phyloP scores from a whole-genome alignment of 2,797 vertebrate genomes.

The Alectoris magna region DNA sequence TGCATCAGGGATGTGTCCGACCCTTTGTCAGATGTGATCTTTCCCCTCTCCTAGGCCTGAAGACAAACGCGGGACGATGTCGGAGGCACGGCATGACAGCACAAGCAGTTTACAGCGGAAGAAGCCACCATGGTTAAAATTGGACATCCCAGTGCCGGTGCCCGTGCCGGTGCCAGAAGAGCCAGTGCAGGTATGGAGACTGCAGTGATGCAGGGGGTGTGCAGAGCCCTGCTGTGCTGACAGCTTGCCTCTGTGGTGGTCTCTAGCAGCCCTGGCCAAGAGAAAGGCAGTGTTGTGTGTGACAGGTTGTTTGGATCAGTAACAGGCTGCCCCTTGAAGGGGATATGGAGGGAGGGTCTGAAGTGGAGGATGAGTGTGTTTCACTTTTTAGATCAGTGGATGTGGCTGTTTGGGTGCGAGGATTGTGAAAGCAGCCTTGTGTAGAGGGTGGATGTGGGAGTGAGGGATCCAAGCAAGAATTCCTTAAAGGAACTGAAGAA shows the following conservation, averaged over 20 bases:
- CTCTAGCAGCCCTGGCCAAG: not conserved
- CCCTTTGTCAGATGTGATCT: not conserved
- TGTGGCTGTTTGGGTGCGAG: not conserved
- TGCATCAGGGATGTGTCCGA: not conserved
- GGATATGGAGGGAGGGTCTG: not conserved
- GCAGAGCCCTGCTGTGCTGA: not conserved
- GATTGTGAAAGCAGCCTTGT: not conserved
- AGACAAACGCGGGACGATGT: slow-evolving; percentile 85
- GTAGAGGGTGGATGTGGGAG: not conserved
- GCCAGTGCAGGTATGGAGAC: slow-evolving; percentile 85
- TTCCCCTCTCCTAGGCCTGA: slow-evolving; percentile 79
- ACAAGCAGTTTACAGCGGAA: slow-evolving; percentile 97
- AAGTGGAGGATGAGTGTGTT: not conserved
- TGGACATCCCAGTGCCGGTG: slow-evolving; percentile 88
- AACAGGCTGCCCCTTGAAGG: slow-evolving; percentile 8
- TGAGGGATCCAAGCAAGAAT: not conserved
- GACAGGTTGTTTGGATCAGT: not conserved
- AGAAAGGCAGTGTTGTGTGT: rapidly evolving
- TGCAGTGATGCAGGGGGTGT: no score
- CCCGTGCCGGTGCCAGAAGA: slow-evolving; percentile 83
- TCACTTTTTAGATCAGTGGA: slow-evolving; percentile 8
- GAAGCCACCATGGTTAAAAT: slow-evolving; percentile 95
- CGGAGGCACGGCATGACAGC: slow-evolving; percentile 89
- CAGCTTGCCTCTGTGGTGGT: not conserved
- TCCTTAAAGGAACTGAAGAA: not conserved